A percentile compares a stretch with the other conserved stretches of the same genome.
Conservation (phyloP, 2,888 invertebrate species). For the Polia nebulosa region DNA sequence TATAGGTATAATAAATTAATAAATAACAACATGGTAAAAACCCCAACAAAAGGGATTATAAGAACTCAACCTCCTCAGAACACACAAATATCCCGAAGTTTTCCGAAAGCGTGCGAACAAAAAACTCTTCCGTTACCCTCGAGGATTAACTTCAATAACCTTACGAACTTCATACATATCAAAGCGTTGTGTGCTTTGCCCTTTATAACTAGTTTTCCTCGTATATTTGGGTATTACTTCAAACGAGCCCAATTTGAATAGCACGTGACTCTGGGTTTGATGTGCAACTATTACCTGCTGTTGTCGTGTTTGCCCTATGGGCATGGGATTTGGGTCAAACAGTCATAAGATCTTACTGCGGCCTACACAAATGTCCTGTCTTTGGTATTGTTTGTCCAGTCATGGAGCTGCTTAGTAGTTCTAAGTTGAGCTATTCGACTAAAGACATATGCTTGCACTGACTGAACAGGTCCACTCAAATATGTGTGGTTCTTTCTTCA, state of each 20-base stretch:
- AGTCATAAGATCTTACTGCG: no score
- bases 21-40: not conserved
- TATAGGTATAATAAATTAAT: no score
- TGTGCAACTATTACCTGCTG: conserved; percentile 4
- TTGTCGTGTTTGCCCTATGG: not conserved
- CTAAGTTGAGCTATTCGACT: no score
- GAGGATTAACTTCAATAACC: conserved; percentile 43
- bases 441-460: no score
- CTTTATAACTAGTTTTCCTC: conserved; percentile 16
- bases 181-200: conserved; percentile 40
- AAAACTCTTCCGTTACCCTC: conserved; percentile 21
- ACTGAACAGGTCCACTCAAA: no score
- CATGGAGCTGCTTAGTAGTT: no score
- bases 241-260: conserved; percentile 38
- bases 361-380: no score
- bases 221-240: conserved; percentile 40
- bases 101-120: conserved; percentile 6
- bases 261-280: conserved; percentile 19
- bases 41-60: conserved; percentile 23
- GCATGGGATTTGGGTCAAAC: not conserved
- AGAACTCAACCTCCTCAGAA: conserved; percentile 6
- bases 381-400: no score
- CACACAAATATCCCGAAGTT: conserved; percentile 31
- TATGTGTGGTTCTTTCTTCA: no score
- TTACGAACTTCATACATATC: conserved; percentile 54